Evolutionary conservation across 2,113 vertebrate genomes (phyloP), one percentile per base, ranked within the genome.

Genomic region (Semnornis frantzii): DNA sequence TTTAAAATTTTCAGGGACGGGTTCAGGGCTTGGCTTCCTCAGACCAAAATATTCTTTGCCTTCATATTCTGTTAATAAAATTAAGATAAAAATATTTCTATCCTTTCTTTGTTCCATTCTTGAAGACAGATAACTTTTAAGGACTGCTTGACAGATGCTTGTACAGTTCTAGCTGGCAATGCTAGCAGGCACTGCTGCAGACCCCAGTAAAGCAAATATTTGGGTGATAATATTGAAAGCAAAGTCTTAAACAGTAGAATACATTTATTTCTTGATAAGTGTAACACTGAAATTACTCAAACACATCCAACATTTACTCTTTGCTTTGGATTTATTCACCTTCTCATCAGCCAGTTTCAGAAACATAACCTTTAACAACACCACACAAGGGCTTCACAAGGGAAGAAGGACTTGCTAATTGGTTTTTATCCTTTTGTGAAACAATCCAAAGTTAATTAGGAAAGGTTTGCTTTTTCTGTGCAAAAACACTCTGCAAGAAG

Each of bases 401-500:
- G 80, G 63, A 58, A 83, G 73, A 28, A 78, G 66, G 70, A 87
- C 84, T 95, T 48, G 70, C 59, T 88, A 91, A 94, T 94, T 96
- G 55, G 30, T 82, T 92, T 92, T 94, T 72, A 89, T 58, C 87
- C 85, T 83, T 91, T 88, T 27, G 70, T 82, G 82, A 84, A 83
- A 65, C 73, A 88, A 93, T 91, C 72, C 82, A 59, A 84, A 88
- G 76, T 82, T 94, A 97, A 96, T 94, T 88, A 91, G 94, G 82
- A 75, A 5, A 60, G 69, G 87, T 85, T 91, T 86, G 60, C 34
- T 84, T 87, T 91, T 72, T 6, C 91, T 55, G 93, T 8, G 1
- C 85, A 92, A 72, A 87, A 91, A 60, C 48, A 92, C 91, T 91
- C 90, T 80, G 5, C 46, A 62, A 39, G 73, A 31, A 76, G 91